Base-by-base conservation (phyloP, 2,797 vertebrate species). In the Pogoniulus pusillus region DNA sequence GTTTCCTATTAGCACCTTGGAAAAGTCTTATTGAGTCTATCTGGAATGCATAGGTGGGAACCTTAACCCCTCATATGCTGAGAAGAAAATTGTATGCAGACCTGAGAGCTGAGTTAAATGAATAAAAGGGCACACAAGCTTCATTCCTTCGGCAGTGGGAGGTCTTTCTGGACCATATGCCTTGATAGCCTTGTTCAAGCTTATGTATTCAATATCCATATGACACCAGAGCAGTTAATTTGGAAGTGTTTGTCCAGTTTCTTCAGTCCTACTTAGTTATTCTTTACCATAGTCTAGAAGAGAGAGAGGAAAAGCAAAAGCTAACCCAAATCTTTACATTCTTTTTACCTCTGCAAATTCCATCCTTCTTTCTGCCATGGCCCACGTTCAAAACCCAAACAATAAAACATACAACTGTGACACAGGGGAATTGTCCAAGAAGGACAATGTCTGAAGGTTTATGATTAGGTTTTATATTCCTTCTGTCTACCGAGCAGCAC, bases 381-480 rank as follows among this genome's bases (percentile, higher is more conserved):
- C 85, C 76, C 41, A 20, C n/a, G 41, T 91, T 95, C 87, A 93
- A 95, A 96, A 85, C n/a, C 53, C 15, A 34, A 94, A 91, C 91
- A 93, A 91, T 96, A 91, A 95, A 95, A 71, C 68, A 73, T 90
- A 82, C 82, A 91, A 74, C 94, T 91, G 91, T 91, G 85, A 89
- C 85, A 89, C 85, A 59, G 30, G 64, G 87, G 82, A 90, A 64
- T 94, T 94, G 82, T 93, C 73, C 84, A 89, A 95, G 93, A 94
- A 91, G 64, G 93, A 92, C 7, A 2, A 91, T 95, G 74, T 93
- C 89, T 94, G 84, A 94, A 92, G 91, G 93, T 94, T 96, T 96
- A 87, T 93, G 93, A 93, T 96, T 93, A 80, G 89, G 82, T 93
- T 95, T 96, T 94, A 87, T 96, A 89, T 93, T 93, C 95, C 82